phyloP scores from a whole-genome alignment of 2,113 vertebrate genomes.

The Catharus minimus region DNA sequence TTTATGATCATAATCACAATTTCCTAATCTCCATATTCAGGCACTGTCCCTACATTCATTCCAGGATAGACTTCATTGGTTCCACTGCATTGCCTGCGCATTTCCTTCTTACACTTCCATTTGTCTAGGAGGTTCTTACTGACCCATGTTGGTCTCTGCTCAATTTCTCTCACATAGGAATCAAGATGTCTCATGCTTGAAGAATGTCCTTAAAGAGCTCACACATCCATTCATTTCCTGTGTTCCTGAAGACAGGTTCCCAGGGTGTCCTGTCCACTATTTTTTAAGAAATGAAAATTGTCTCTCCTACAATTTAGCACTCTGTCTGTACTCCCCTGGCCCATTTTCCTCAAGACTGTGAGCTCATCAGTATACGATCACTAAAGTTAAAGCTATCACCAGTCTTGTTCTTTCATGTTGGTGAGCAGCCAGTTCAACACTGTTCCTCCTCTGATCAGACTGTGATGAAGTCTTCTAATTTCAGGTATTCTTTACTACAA shows the following conservation, averaged over 20 bases:
- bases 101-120: neutral
- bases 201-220: neutral
- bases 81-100: neutral
- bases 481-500: neutral
- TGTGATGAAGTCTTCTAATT: neutral
- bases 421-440: neutral
- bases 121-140: neutral
- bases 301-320: neutral
- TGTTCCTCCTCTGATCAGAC: neutral
- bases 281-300: neutral
- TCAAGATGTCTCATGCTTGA: neutral
- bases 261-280: neutral
- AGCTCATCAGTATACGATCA: neutral
- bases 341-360: neutral
- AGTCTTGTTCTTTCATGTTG: neutral
- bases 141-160: accelerated
- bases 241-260: neutral
- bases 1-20: neutral
- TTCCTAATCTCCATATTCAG: neutral
- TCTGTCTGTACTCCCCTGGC: neutral
- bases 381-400: neutral
- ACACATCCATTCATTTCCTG: neutral
- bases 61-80: neutral
- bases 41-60: neutral
- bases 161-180: neutral